A percentile compares a stretch with the other conserved stretches of the same genome.
These are phyloP conservation scores for Pentalonia nigronervosa DNA, from an alignment of 1,140 invertebrate species.

Conservation along the genomic window DNA sequence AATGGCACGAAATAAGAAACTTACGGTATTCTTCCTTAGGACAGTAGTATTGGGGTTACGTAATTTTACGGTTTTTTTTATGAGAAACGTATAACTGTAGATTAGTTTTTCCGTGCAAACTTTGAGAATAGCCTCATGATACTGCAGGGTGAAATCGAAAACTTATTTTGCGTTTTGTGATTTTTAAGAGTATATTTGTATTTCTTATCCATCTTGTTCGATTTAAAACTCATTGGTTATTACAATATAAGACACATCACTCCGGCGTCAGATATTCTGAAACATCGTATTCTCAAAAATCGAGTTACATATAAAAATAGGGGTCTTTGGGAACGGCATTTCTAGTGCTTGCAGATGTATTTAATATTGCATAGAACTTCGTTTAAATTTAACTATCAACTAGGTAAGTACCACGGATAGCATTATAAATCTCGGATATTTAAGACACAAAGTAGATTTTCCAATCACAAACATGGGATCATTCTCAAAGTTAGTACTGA, in stretches of 20 bases:
- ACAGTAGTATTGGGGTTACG: too few relatives aligned
- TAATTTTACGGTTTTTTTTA: too few relatives aligned
- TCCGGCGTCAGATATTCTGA: not conserved
- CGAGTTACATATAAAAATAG: not conserved
- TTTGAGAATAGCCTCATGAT: not conserved
- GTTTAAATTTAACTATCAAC: not conserved
- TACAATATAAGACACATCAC: not conserved
- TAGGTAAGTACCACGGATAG: not conserved
- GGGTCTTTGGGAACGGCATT: not conserved
- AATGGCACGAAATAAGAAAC: too few relatives aligned
- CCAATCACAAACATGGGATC: not conserved
- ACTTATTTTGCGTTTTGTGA: not conserved
- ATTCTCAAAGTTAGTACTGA: not conserved
- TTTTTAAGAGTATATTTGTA: not conserved
- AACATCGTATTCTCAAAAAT: not conserved
- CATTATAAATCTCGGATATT: not conserved
- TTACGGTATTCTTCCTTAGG: too few relatives aligned
- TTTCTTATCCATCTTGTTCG: too few relatives aligned
- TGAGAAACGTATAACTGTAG: too few relatives aligned
- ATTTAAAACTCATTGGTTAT: not conserved
- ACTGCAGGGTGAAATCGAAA: not conserved
- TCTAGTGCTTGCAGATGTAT: not conserved
- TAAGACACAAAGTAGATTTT: not conserved
- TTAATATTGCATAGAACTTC: not conserved
- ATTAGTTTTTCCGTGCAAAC: not conserved